A percentile compares a stretch with the other conserved stretches of the same genome.
phyloP scores from a whole-genome alignment of 2,888 invertebrate species.

The Macroteleia sp. region DNA sequence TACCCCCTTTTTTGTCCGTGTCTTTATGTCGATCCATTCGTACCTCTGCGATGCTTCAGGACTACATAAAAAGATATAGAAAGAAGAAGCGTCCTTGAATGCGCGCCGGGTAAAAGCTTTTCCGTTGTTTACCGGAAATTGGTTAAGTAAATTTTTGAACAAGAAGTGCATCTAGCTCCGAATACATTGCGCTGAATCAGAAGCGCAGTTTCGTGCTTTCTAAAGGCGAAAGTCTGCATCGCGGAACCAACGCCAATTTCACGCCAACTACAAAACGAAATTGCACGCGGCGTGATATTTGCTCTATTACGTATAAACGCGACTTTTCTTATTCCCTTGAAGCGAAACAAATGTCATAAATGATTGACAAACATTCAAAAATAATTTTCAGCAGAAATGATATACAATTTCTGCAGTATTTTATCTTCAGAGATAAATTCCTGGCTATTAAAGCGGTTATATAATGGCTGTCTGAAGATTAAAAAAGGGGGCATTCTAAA shows the following conservation, averaged over 20 bases:
- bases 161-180: constrained; percentile 30
- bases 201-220: constrained; percentile 31
- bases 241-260: constrained; percentile 22
- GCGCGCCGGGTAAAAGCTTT: constrained; percentile 48
- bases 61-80: constrained; percentile 47
- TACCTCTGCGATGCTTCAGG: constrained; percentile 37
- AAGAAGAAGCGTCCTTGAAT: constrained; percentile 32
- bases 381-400: constrained; percentile 6
- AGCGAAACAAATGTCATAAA: constrained; percentile 37
- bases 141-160: constrained; percentile 59
- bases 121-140: constrained; percentile 58
- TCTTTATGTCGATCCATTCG: constrained; percentile 39
- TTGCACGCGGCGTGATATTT: constrained; percentile 36
- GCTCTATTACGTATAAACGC: constrained; percentile 42
- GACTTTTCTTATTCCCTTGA: constrained; percentile 34
- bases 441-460: too few species aligned
- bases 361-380: constrained; percentile 45
- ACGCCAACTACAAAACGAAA: constrained; percentile 31
- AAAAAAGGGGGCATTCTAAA: too few species aligned
- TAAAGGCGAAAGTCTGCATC: constrained; percentile 20
- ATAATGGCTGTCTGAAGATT: too few species aligned
- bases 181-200: constrained; percentile 45
- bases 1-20: too few species aligned
- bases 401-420: too few species aligned
- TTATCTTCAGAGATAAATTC: too few species aligned